Conservation (phyloP, 1,140 invertebrate species). For the Diorhabda sublineata region DNA sequence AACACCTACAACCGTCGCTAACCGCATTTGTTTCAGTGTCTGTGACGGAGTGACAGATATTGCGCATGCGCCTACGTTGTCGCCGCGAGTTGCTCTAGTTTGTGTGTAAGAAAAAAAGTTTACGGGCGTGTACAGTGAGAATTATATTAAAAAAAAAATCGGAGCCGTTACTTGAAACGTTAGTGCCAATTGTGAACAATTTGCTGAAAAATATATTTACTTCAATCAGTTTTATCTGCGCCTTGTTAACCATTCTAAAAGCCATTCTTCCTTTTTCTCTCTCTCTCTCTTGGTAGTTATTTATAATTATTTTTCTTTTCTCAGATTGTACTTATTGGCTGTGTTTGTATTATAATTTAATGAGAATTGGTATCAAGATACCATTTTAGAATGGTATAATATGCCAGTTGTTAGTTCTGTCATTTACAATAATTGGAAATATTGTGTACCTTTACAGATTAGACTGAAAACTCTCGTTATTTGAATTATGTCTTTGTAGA, state of each 20-base stretch:
- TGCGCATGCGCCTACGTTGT: background rate
- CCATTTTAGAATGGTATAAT: background rate
- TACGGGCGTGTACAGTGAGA: slow-evolving; percentile 10
- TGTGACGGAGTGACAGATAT: slow-evolving; percentile 17
- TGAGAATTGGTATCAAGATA: background rate
- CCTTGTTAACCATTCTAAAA: slow-evolving; percentile 15
- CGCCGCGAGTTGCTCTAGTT: slow-evolving; percentile 14
- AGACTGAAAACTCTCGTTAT: no score
- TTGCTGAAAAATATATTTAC: slow-evolving; percentile 7
- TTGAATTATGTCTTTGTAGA: no score
- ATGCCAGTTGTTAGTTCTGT: background rate
- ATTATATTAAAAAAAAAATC: slow-evolving; percentile 1
- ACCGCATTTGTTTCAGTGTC: background rate
- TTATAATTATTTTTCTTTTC: background rate
- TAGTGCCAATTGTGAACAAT: slow-evolving; percentile 15
- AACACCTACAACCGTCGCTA: slow-evolving; percentile 39
- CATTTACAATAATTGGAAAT: background rate
- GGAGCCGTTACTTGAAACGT: slow-evolving; percentile 14
- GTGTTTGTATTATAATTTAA: background rate
- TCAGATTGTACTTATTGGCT: background rate
- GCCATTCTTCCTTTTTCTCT: slow-evolving; percentile 7
- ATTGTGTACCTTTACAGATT: no score
- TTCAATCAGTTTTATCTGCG: slow-evolving; percentile 4
- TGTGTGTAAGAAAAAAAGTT: slow-evolving; percentile 17
- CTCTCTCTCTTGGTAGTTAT: background rate